A percentile compares a stretch with the other conserved stretches of the same genome.
phyloP scores from a whole-genome alignment of 2,113 vertebrate genomes.

The Notechis scutatus region DNA sequence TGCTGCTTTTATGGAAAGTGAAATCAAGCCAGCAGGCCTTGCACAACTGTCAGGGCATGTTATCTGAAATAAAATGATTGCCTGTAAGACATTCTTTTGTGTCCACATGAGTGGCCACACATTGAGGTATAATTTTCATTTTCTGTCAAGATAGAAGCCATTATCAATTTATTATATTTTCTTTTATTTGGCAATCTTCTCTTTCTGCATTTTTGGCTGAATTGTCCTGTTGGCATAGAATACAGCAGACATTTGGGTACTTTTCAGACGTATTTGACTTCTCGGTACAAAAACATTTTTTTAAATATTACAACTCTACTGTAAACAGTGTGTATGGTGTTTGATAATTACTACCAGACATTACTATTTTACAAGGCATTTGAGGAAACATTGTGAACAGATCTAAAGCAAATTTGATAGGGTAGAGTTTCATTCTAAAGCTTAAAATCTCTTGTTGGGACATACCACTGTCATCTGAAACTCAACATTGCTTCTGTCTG shows the following conservation, averaged over 20 bases:
- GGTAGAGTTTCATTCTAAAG: slow-evolving; percentile 56
- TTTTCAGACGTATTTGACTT: slow-evolving; percentile 72
- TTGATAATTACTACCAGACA: slow-evolving; percentile 79
- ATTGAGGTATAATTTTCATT: slow-evolving; percentile 77
- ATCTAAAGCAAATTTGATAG: slow-evolving; percentile 55
- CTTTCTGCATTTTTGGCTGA: slow-evolving; percentile 72
- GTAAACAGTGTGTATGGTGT: slow-evolving; percentile 71
- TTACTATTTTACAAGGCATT: slow-evolving; percentile 67
- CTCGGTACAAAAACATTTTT: slow-evolving; percentile 66
- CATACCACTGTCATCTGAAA: slow-evolving; percentile 22
- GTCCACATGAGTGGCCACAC: slow-evolving; percentile 75
- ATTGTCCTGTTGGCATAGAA: slow-evolving; percentile 71
- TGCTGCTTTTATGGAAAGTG: slow-evolving; percentile 60
- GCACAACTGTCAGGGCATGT: slow-evolving; percentile 68
- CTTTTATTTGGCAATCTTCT: slow-evolving; percentile 75
- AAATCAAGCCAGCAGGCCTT: slow-evolving; percentile 61
- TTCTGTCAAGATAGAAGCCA: slow-evolving; percentile 78
- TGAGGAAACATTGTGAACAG: slow-evolving; percentile 64
- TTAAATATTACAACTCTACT: slow-evolving; percentile 72
- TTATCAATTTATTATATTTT: slow-evolving; percentile 80
- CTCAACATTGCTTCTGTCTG: slow-evolving; percentile 21
- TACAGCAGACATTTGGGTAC: slow-evolving; percentile 69
- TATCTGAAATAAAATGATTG: slow-evolving; percentile 76
- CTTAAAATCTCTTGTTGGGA: slow-evolving; percentile 45
- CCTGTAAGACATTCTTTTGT: slow-evolving; percentile 74